Base-by-base conservation (phyloP, 2,797 vertebrate species). In the Jordanella pulchra region DNA sequence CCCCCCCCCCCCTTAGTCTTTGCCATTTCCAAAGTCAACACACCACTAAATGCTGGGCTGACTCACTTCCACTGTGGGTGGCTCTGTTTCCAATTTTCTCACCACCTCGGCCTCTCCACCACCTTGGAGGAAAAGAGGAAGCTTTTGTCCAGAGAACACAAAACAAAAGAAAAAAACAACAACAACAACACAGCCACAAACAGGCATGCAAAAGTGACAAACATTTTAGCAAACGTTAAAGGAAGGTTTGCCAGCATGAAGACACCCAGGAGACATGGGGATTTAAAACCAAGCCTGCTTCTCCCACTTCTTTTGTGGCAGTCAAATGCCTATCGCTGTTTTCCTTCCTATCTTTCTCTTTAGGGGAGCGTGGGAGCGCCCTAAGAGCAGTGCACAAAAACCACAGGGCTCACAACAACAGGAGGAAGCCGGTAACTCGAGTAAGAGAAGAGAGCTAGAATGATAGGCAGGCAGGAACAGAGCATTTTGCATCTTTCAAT, bases 21-120 rank as follows among this genome's bases (percentile, higher is more conserved):
- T 82, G 83, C 80, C 88, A 82, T 87, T 89, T 89, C 90, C 88
- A 91, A 92, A 91, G 81, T 91, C 90, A 93, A 93, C 91, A 92
- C 86, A 79, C 79, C 87, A 86, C 85, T 88, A 88, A 91, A 88
- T 84, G 80, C 88, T 42, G 71, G 85, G 74, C 91, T 92, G 92
- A 94, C 89, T 93, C 92, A 93, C 88, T 93, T 89, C 88, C 86
- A 90, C 87, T 83, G 90, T 92, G 92, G 92, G 91, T 91, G 91
- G 91, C 86, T 95, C 93, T 94, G 94, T 92, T 94, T 94, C 91
- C 93, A 94, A 94, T 94, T 93, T 93, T 93, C 89, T 93, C 91
- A 92, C 91, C 90, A 86, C 75, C 80, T 89, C 80, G 47, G 73
- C 82, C 78, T 76, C 75, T 79, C 84, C 80, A 83, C 80, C 82